Evolutionary conservation across 2,797 vertebrate genomes (phyloP).

Genomic region (Argentina silus): DNA sequence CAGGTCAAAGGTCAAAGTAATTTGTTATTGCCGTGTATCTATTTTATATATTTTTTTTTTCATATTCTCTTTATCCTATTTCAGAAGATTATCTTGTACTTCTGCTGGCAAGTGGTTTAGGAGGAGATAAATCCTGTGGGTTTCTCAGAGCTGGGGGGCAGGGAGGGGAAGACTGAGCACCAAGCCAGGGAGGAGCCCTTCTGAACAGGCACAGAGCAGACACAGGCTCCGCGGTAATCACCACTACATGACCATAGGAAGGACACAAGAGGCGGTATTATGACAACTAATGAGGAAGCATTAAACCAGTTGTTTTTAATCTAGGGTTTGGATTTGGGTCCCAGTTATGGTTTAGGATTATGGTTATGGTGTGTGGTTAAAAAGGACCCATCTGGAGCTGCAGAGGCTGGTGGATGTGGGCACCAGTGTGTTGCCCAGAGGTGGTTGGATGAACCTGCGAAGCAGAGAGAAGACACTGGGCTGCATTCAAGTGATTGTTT

Average conservation of each 20-base stretch:
- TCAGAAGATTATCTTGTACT: not conserved
- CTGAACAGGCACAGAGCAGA: too few species aligned
- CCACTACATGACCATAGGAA: too few species aligned
- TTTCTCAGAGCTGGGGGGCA: not conserved
- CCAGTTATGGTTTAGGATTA: too few species aligned
- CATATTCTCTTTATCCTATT: not conserved
- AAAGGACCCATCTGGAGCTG: not conserved
- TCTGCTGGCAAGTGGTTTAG: not conserved
- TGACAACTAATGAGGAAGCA: too few species aligned
- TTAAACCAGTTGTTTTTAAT: too few species aligned
- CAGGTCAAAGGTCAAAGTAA: too few species aligned
- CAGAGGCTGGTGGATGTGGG: not conserved
- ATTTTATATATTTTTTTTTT: too few species aligned
- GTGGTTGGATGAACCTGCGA: constrained; percentile 37
- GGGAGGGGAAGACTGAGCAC: not conserved
- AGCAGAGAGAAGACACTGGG: constrained; percentile 29
- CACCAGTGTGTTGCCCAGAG: constrained; percentile 16
- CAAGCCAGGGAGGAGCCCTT: not conserved
- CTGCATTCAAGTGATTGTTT: constrained; percentile 41
- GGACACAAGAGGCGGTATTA: too few species aligned
- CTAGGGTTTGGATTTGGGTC: too few species aligned
- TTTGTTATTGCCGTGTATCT: not conserved
- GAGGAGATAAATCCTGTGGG: not conserved
- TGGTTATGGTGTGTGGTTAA: not conserved
- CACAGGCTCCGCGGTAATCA: too few species aligned